phyloP scores from a whole-genome alignment of 2,113 vertebrate species.

The Chionis minor region DNA sequence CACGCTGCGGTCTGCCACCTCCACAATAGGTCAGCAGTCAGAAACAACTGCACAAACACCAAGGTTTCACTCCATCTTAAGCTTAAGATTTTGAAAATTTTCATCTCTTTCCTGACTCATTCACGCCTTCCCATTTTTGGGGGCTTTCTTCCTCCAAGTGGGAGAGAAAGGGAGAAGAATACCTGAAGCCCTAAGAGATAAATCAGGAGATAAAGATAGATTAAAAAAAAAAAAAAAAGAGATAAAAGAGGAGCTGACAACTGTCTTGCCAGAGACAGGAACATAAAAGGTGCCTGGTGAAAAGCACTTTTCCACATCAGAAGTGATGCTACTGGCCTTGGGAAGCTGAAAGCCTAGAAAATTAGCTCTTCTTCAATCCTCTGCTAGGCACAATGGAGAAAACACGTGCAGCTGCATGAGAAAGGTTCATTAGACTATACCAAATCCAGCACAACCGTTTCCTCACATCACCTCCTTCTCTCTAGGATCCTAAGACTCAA shows the following conservation, averaged over 20 bases:
- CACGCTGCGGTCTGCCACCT: not conserved
- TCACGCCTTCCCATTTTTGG: not conserved
- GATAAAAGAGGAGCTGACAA: not conserved
- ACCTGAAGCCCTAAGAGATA: not conserved
- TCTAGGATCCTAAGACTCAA: not conserved
- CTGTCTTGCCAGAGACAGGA: not conserved
- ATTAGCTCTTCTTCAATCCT: not conserved
- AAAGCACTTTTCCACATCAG: not conserved
- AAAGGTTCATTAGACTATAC: not conserved
- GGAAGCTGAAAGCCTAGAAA: slow-evolving; percentile 11
- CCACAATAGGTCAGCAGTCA: not conserved
- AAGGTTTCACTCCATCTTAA: not conserved
- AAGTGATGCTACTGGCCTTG: not conserved
- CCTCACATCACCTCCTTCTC: not conserved
- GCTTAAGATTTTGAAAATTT: not conserved
- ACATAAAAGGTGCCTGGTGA: not conserved
- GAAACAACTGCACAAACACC: not conserved
- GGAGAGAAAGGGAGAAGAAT: not conserved
- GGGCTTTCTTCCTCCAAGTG: not conserved
- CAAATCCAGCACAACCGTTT: not conserved
- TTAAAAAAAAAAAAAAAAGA: not conserved
- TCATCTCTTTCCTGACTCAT: not conserved
- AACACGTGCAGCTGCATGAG: not conserved
- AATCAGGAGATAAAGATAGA: not conserved
- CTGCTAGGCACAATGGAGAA: not conserved